phyloP scores from a whole-genome alignment of 2,888 invertebrate species.

The Caenorhabditis japonica region DNA sequence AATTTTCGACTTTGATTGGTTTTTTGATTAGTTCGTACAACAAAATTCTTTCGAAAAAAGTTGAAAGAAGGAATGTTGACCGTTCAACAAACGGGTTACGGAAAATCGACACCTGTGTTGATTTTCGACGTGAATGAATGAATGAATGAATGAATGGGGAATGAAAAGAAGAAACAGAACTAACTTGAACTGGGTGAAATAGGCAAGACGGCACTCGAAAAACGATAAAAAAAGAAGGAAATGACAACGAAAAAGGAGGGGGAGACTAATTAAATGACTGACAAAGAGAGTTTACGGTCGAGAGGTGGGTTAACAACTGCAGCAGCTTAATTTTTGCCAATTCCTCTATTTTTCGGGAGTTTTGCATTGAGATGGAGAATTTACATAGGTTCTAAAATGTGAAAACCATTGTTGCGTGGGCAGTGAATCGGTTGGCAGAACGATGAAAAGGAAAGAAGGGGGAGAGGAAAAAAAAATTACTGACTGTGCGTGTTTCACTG shows the following conservation, averaged over 20 bases:
- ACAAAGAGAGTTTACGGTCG: constrained; percentile 16
- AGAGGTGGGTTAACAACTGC: neutral
- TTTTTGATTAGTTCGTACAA: constrained; percentile 8
- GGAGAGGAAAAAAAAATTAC: constrained; percentile 23
- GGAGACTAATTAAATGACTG: constrained; percentile 40
- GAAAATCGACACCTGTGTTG: neutral
- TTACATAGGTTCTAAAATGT: neutral
- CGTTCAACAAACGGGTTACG: constrained; percentile 35
- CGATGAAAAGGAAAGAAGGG: neutral
- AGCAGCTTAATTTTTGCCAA: constrained; percentile 13
- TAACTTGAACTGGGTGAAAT: no score
- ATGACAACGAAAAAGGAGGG: neutral
- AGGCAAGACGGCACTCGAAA: constrained; percentile 37
- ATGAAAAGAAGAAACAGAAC: constrained; percentile 10
- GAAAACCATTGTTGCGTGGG: neutral
- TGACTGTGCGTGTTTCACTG: no score
- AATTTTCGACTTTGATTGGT: constrained; percentile 13
- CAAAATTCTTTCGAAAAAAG: constrained; percentile 12
- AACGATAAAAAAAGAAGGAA: constrained; percentile 43
- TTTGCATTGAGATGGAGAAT: neutral
- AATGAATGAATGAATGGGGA: constrained; percentile 27
- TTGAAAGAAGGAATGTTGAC: constrained; percentile 18
- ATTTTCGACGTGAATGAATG: no score
- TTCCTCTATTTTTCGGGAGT: neutral
- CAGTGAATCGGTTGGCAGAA: no score